Percentiles rank a stretch among this genome's conserved stretches.
These are phyloP conservation scores for Tauraco hartlaubi DNA, from an alignment of 2,797 vertebrate species.

Conservation along the genomic window DNA sequence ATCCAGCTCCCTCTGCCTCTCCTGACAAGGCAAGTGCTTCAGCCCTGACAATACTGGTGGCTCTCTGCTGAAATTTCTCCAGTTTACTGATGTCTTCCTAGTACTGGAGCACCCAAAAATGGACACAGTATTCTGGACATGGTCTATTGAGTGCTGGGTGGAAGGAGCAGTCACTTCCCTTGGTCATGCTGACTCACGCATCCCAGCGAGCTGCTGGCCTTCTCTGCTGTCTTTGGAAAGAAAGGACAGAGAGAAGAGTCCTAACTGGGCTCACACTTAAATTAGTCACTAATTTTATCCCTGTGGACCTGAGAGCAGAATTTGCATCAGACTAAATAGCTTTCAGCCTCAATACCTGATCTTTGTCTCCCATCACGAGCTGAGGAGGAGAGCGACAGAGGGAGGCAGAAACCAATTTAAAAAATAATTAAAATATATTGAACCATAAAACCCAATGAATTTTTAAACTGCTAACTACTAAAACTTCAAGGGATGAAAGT, in stretches of 20 bases:
- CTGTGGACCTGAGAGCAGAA: neutral
- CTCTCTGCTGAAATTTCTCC: neutral
- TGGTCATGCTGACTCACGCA: neutral
- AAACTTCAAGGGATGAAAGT: neutral
- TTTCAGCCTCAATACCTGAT: neutral
- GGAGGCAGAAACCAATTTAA: neutral
- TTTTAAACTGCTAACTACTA: neutral
- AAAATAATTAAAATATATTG: neutral
- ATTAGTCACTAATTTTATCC: neutral
- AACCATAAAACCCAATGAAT: neutral
- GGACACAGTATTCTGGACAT: neutral
- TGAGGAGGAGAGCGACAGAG: neutral
- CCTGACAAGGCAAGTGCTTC: neutral
- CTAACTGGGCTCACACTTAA: neutral
- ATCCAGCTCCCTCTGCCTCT: neutral
- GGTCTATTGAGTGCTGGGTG: neutral
- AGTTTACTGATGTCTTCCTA: neutral
- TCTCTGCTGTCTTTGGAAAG: neutral
- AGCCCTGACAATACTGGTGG: neutral
- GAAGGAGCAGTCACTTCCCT: neutral
- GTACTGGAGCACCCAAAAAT: neutral
- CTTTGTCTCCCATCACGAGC: neutral
- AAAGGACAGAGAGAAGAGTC: neutral
- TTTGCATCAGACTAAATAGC: neutral
- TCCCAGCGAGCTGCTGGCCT: neutral